Evolutionary conservation across 2,113 vertebrate species (phyloP).

Genomic region (Eudorcas thomsonii): DNA sequence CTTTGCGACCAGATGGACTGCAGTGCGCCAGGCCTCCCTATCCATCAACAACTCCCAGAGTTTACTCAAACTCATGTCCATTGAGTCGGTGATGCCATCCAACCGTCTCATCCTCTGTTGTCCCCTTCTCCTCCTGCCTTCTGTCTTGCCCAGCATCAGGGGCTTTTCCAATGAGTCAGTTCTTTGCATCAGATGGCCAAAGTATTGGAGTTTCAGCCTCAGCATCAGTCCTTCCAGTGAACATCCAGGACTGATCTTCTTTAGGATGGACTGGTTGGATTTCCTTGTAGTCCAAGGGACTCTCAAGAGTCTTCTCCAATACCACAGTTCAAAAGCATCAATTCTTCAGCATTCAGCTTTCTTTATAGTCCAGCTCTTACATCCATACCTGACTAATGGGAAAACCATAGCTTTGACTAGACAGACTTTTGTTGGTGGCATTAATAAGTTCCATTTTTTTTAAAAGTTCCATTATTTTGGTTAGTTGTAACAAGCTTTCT

Average conservation of each 20-base stretch:
- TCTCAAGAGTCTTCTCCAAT: not conserved
- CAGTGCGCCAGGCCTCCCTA: not conserved
- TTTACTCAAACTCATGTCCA: not conserved
- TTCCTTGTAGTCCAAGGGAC: not conserved
- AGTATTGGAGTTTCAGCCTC: not conserved
- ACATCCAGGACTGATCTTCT: not conserved
- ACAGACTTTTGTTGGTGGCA: not conserved
- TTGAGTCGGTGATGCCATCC: not conserved
- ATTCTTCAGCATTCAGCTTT: not conserved
- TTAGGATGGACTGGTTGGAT: not conserved
- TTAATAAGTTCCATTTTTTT: not conserved
- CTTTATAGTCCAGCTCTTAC: not conserved
- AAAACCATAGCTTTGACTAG: not conserved
- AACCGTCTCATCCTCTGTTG: not conserved
- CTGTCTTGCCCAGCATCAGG: not conserved
- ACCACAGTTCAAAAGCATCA: not conserved
- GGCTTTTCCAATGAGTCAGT: not conserved
- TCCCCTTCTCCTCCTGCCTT: not conserved
- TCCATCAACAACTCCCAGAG: not conserved
- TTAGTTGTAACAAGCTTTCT: not conserved
- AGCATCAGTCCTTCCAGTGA: not conserved
- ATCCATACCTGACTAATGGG: not conserved
- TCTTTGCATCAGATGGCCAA: not conserved
- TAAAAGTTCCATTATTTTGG: not conserved
- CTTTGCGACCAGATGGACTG: not conserved